Percentiles rank a stretch among this genome's conserved stretches.
Evolutionary conservation across 1,140 invertebrate species (phyloP).

Genomic region (Brachionus calyciflorus): DNA sequence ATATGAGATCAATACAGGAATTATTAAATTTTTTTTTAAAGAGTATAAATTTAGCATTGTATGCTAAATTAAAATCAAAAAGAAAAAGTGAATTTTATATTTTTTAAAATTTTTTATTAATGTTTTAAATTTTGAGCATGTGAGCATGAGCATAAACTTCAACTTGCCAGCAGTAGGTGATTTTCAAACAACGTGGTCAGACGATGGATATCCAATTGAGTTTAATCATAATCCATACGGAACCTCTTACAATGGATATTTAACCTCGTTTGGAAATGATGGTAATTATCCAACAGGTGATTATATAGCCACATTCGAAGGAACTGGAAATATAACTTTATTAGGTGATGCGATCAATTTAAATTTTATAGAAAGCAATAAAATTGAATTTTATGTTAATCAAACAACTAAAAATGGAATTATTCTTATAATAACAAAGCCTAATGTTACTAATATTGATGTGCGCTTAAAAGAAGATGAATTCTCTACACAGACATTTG

Average conservation of each 20-base stretch:
- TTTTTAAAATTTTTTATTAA: no score
- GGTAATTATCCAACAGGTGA: conserved; percentile 11
- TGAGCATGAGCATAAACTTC: no score
- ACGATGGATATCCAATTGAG: conserved; percentile 1
- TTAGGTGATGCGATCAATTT: background rate
- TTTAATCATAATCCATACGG: background rate
- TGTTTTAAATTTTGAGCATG: no score
- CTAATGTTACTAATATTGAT: conserved; percentile 16
- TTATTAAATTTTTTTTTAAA: no score
- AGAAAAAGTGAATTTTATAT: no score
- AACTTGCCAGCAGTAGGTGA: background rate
- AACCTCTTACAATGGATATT: background rate
- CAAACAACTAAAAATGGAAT: background rate
- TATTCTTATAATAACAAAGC: conserved; percentile 12
- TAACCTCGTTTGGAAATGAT: background rate
- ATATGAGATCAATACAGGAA: no score
- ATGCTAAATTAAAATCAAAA: no score
- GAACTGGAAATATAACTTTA: conserved; percentile 19
- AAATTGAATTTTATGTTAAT: conserved; percentile 15
- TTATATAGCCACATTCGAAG: conserved; percentile 1
- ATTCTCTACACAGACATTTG: conserved; percentile 7
- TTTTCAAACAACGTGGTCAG: conserved; percentile 7
- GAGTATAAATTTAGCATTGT: no score
- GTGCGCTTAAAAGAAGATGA: background rate
- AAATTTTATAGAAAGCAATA: background rate